A percentile compares a stretch with the other conserved stretches of the same genome.
Evolutionary conservation across 1,140 invertebrate genomes (phyloP).

Genomic region (Plectus sambesii): DNA sequence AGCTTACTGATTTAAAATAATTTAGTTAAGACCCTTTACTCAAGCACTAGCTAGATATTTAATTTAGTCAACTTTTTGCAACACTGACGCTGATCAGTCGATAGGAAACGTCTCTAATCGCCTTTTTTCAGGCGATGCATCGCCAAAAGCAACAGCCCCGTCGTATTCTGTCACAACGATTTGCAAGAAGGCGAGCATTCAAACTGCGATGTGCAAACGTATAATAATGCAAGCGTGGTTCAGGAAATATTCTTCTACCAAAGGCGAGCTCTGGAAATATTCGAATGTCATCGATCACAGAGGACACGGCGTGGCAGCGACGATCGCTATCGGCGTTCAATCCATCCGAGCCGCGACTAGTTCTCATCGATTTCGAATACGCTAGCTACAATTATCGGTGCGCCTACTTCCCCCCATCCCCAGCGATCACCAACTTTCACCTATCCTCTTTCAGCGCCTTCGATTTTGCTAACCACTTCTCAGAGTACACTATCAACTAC

Average conservation of each 20-base stretch:
- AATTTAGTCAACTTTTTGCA: slow-evolving; percentile 20
- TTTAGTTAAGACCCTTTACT: too few species aligned
- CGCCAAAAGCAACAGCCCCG: slow-evolving; percentile 51
- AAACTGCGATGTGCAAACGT: background rate
- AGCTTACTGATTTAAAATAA: too few species aligned
- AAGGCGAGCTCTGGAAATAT: slow-evolving; percentile 44
- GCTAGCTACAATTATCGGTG: slow-evolving; percentile 44
- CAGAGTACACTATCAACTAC: slow-evolving; percentile 42
- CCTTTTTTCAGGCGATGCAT: slow-evolving; percentile 26
- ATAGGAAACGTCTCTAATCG: slow-evolving; percentile 12
- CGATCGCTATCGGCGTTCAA: slow-evolving; percentile 41
- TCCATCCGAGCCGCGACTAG: slow-evolving; percentile 39
- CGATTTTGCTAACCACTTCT: slow-evolving; percentile 45
- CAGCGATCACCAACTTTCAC: slow-evolving; percentile 4
- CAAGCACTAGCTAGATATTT: too few species aligned
- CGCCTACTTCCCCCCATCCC: background rate
- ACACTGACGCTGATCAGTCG: too few species aligned
- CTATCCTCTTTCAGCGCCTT: slow-evolving; percentile 32
- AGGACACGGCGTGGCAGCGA: slow-evolving; percentile 20
- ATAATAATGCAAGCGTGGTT: slow-evolving; percentile 1
- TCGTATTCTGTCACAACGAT: slow-evolving; percentile 94
- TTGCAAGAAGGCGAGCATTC: slow-evolving; percentile 68
- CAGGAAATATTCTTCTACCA: slow-evolving; percentile 40
- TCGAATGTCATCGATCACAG: slow-evolving; percentile 35
- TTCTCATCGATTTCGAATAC: slow-evolving; percentile 44